These are phyloP conservation scores for Hermodice carunculata DNA, from an alignment of 2,888 invertebrate genomes.

Conservation along the genomic window DNA sequence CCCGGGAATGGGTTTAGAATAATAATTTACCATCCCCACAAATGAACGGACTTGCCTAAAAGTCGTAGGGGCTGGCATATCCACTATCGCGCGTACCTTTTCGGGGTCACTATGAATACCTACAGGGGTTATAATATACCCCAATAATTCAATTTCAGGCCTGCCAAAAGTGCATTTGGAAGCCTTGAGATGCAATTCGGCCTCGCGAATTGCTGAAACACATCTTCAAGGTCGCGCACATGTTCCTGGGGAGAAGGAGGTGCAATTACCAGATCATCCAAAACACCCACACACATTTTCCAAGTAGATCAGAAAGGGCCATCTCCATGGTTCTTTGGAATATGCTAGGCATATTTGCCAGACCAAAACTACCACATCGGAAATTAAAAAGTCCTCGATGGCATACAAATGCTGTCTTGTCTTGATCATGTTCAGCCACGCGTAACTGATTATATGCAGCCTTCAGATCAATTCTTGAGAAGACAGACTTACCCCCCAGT, in stretches of 20 bases:
- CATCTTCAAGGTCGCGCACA: no score
- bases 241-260: no score
- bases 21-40: background rate
- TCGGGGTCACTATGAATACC: background rate
- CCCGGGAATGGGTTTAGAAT: background rate
- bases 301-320: background rate
- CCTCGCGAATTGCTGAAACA: no score
- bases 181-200: no score
- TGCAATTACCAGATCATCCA: background rate
- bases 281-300: background rate
- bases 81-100: background rate
- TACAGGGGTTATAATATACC: background rate
- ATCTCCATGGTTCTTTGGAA: background rate
- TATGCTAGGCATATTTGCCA: background rate
- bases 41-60: background rate
- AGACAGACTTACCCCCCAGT: background rate
- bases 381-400: background rate
- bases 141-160: background rate
- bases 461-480: background rate
- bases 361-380: background rate
- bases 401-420: background rate
- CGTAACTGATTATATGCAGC: background rate
- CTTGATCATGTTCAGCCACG: background rate
- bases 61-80: background rate
- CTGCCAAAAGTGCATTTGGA: background rate